A percentile compares a stretch with the other conserved stretches of the same genome.
Evolutionary conservation across 2,113 vertebrate genomes (phyloP).

Genomic region (Callorhinus ursinus): DNA sequence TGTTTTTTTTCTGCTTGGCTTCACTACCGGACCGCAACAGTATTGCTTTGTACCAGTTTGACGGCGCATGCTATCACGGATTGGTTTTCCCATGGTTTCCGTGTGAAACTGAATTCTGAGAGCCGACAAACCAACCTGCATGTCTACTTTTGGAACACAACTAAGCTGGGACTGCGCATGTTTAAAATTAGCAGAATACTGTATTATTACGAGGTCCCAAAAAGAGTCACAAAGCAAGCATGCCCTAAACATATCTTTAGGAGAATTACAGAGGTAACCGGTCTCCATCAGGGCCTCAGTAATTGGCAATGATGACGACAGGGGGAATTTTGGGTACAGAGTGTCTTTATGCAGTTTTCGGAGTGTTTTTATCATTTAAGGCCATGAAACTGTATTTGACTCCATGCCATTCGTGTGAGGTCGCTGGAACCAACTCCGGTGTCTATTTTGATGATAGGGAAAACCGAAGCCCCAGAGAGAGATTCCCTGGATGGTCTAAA

Average conservation of each 20-base stretch:
- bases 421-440: background rate
- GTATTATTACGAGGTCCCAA: constrained; percentile 23
- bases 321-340: background rate
- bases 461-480: background rate
- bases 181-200: constrained; percentile 60
- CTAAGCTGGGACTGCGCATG: background rate
- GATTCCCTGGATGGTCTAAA: background rate
- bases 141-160: constrained; percentile 58
- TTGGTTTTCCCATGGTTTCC: constrained; percentile 23
- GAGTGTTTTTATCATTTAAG: background rate
- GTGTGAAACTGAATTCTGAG: background rate
- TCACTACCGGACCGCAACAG: background rate
- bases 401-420: background rate
- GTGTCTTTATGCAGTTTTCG: constrained; percentile 3
- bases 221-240: constrained; percentile 30
- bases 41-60: constrained; percentile 30
- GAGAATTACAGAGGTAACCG: constrained; percentile 14
- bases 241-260: constrained; percentile 24
- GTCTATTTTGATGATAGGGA: background rate
- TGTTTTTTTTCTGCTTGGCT: background rate
- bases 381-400: background rate
- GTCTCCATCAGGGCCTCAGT: background rate
- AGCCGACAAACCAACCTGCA: constrained; percentile 18
- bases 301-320: background rate
- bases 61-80: background rate